phyloP scores from a whole-genome alignment of 2,113 vertebrate species.

The Xenopus tropicalis region DNA sequence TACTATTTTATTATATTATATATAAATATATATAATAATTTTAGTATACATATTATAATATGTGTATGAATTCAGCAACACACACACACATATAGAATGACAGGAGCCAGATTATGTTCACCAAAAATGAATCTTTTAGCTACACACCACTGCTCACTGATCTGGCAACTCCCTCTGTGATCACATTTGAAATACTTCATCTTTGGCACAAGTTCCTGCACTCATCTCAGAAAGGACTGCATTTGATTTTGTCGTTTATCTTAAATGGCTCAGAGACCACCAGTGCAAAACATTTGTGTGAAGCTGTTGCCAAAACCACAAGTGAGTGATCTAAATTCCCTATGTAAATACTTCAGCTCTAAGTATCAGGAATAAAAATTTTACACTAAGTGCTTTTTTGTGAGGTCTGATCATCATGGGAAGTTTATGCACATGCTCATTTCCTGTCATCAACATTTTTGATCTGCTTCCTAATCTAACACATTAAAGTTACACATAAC shows the following conservation, averaged over 20 bases:
- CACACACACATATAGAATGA: too few species aligned
- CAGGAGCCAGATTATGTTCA: too few species aligned
- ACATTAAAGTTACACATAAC: conserved; percentile 28
- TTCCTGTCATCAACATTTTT: conserved; percentile 39
- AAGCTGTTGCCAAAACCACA: conserved; percentile 81
- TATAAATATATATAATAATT: too few species aligned
- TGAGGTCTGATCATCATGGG: conserved; percentile 47
- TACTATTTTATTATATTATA: too few species aligned
- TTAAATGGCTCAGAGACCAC: conserved; percentile 77
- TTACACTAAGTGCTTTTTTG: conserved; percentile 53
- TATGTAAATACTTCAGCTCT: conserved; percentile 73
- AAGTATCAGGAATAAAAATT: conserved; percentile 60
- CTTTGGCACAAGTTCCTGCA: conserved; percentile 52
- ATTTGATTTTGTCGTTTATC: conserved; percentile 77
- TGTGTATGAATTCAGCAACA: too few species aligned
- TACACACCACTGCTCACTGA: conserved; percentile 28
- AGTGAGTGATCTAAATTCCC: conserved; percentile 77
- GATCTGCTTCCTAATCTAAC: conserved; percentile 40
- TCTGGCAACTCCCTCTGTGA: conserved; percentile 50
- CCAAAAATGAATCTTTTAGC: too few species aligned
- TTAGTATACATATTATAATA: too few species aligned
- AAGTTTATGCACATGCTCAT: conserved; percentile 31
- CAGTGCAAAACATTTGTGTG: conserved; percentile 76
- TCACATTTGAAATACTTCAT: conserved; percentile 52
- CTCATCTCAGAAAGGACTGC: conserved; percentile 67